phyloP scores from a whole-genome alignment of 2,888 invertebrate species.

The Cryptus armator region DNA sequence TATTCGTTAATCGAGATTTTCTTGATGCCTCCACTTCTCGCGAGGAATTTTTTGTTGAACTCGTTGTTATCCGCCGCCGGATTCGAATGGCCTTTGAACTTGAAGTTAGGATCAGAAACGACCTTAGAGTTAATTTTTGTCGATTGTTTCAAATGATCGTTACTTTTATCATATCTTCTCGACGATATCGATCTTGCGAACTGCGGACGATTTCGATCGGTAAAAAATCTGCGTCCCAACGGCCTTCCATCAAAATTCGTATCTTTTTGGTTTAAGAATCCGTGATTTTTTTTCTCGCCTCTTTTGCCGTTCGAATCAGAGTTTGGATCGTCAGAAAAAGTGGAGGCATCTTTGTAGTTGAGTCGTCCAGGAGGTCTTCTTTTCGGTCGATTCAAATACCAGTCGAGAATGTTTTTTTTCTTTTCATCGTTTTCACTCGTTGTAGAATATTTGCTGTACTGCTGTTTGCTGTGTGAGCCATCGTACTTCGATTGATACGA shows the following conservation, averaged over 20 bases:
- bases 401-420: background rate
- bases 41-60: too few species aligned
- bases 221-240: background rate
- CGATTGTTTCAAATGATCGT: background rate
- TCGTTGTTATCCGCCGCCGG: background rate
- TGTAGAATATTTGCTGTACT: background rate
- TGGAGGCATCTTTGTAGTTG: background rate
- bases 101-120: too few species aligned
- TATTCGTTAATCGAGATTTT: background rate
- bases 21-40: too few species aligned
- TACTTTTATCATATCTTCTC: background rate
- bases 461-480: too few species aligned
- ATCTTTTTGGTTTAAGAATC: background rate
- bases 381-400: background rate
- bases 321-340: background rate
- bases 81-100: background rate
- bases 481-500: background rate
- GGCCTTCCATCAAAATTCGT: background rate
- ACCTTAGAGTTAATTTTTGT: background rate
- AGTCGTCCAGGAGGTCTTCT: background rate
- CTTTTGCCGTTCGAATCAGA: background rate
- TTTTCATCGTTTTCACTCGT: background rate
- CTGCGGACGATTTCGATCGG: background rate
- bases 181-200: background rate
- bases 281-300: background rate